These are phyloP conservation scores for Gymnoscopelus braueri DNA, from an alignment of 2,797 vertebrate species.

Conservation along the genomic window DNA sequence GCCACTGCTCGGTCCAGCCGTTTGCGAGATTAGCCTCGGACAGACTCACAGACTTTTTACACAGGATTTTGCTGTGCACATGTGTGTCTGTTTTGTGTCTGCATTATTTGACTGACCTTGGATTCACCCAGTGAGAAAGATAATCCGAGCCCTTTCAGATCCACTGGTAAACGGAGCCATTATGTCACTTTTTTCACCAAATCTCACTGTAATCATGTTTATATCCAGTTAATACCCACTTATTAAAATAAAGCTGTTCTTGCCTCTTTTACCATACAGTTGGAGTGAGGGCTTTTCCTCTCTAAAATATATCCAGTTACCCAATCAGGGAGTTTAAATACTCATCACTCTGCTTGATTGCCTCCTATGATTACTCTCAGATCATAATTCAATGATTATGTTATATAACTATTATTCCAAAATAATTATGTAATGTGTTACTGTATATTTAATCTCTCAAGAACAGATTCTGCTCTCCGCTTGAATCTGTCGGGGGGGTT, in stretches of 20 bases:
- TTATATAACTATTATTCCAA: not conserved
- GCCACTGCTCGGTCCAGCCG: not conserved
- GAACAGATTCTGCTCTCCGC: too few relatives aligned
- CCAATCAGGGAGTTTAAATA: slow-evolving; percentile 15
- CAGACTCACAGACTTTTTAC: too few relatives aligned
- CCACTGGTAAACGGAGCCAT: slow-evolving; percentile 1
- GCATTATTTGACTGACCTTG: slow-evolving; percentile 2
- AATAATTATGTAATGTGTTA: too few relatives aligned
- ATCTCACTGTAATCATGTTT: not conserved
- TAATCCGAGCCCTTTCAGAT: not conserved
- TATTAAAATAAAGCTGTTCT: too few relatives aligned
- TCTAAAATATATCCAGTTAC: too few relatives aligned
- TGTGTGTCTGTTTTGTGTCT: not conserved
- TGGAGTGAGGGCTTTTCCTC: too few relatives aligned
- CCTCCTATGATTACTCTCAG: too few relatives aligned
- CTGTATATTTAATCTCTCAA: too few relatives aligned
- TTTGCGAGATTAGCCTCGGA: too few relatives aligned
- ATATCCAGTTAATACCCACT: too few relatives aligned
- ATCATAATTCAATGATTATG: not conserved
- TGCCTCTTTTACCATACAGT: too few relatives aligned
- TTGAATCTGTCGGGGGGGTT: too few relatives aligned
- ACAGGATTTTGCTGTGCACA: not conserved
- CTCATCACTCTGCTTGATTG: not conserved
- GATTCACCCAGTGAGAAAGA: slow-evolving; percentile 3
- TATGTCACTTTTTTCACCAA: slow-evolving; percentile 16